Percentiles rank a stretch among this genome's conserved stretches.
phyloP scores from a whole-genome alignment of 2,113 vertebrate genomes.

The Chaetorhynchus papuensis region DNA sequence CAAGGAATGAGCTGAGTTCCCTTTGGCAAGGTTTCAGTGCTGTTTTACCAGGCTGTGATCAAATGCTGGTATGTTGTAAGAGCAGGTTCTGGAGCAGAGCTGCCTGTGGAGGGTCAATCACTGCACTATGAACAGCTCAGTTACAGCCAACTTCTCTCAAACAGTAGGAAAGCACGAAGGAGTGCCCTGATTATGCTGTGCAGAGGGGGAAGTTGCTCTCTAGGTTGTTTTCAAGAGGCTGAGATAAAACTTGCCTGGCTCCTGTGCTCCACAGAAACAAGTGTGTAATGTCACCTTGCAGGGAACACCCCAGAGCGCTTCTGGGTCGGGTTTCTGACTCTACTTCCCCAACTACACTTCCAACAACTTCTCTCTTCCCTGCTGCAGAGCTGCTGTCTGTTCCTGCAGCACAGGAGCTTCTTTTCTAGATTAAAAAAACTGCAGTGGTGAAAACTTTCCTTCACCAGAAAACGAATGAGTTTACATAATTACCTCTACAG shows the following conservation, averaged over 20 bases:
- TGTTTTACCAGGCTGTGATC: neutral
- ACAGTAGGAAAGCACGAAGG: neutral
- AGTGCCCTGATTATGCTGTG: neutral
- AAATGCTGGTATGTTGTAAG: neutral
- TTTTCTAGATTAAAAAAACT: neutral
- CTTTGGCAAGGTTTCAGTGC: neutral
- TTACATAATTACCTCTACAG: neutral
- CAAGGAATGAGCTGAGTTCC: neutral
- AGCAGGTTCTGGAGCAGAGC: neutral
- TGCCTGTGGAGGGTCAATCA: neutral
- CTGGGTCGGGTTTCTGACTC: neutral
- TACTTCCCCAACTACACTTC: neutral
- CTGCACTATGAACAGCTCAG: neutral
- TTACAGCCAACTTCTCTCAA: neutral
- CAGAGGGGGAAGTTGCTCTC: neutral
- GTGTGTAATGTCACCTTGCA: neutral
- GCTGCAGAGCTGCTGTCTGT: neutral
- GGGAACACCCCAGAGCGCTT: neutral
- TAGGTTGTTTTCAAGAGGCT: neutral
- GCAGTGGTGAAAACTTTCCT: neutral
- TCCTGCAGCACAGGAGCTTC: neutral
- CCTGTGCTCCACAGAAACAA: fast-evolving
- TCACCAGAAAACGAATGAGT: neutral
- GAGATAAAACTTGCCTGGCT: neutral
- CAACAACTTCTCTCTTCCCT: neutral